phyloP scores from a whole-genome alignment of 2,888 invertebrate species.

The Melipona bicolor region DNA sequence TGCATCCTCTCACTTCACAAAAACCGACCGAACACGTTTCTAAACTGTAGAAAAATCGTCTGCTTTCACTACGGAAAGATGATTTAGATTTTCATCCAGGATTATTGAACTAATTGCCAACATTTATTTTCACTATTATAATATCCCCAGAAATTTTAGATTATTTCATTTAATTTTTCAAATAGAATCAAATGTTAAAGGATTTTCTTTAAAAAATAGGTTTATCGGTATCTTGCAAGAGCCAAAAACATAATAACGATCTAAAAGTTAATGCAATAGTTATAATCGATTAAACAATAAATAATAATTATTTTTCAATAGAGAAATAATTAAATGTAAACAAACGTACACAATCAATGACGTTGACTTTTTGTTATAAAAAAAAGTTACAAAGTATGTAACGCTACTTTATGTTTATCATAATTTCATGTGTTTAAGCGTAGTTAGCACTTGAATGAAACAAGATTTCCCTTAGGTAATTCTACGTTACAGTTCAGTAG shows the following conservation, averaged over 20 bases:
- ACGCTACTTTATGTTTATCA: background rate
- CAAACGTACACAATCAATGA: background rate
- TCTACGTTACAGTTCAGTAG: background rate
- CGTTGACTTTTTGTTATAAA: background rate
- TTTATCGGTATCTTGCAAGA: background rate
- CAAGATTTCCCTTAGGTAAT: background rate
- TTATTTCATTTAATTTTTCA: background rate
- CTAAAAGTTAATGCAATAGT: background rate
- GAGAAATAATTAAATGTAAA: background rate
- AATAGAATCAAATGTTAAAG: background rate
- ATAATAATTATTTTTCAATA: background rate
- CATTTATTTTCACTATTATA: slow-evolving; percentile 13
- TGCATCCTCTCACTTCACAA: slow-evolving; percentile 58
- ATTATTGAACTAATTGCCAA: slow-evolving; percentile 42
- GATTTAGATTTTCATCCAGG: slow-evolving; percentile 49
- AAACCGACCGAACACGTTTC: slow-evolving; percentile 40
- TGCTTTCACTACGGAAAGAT: slow-evolving; percentile 44
- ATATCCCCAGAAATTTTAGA: slow-evolving; percentile 16
- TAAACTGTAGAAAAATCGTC: slow-evolving; percentile 36
- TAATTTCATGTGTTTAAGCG: background rate
- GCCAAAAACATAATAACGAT: background rate
- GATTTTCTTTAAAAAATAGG: background rate
- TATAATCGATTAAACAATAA: slow-evolving; percentile 12
- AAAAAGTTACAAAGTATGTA: background rate
- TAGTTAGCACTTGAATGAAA: background rate